phyloP scores from a whole-genome alignment of 2,888 invertebrate genomes.

The Pachymerium ferrugineum region DNA sequence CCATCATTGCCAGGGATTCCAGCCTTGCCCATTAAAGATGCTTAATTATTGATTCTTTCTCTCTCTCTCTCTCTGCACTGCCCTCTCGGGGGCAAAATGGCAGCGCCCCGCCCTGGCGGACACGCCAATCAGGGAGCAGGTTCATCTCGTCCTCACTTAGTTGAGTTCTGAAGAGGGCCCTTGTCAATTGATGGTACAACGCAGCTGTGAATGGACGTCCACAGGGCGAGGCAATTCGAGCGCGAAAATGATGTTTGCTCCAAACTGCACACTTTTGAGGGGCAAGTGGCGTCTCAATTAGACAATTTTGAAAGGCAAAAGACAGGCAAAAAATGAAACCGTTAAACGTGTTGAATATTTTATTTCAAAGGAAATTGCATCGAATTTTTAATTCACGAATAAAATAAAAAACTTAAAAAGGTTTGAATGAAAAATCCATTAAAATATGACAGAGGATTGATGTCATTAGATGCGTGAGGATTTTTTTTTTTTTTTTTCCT shows the following conservation, averaged over 20 bases:
- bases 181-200: slow-evolving; percentile 25
- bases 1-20: slow-evolving; percentile 13
- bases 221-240: slow-evolving; percentile 13
- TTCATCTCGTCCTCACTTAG: slow-evolving; percentile 19
- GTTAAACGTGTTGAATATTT: not conserved
- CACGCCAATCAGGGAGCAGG: slow-evolving; percentile 23
- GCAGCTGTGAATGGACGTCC: slow-evolving; percentile 16
- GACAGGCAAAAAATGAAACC: not conserved
- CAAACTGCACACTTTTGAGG: slow-evolving; percentile 12
- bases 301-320: not conserved
- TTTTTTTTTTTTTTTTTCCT: not conserved
- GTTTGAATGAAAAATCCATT: too few species aligned
- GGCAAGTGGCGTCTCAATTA: slow-evolving; percentile 24
- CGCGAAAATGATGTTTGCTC: slow-evolving; percentile 24
- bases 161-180: slow-evolving; percentile 27
- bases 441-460: not conserved
- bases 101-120: slow-evolving; percentile 27
- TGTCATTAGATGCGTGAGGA: not conserved
- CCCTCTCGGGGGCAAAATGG: slow-evolving; percentile 27
- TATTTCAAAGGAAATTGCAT: not conserved
- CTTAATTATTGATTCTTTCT: slow-evolving; percentile 17
- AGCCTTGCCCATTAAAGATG: slow-evolving; percentile 22
- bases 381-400: not conserved
- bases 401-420: not conserved
- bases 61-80: not conserved